These are phyloP conservation scores for Canis aureus DNA, from an alignment of 2,113 vertebrate species.

Conservation along the genomic window DNA sequence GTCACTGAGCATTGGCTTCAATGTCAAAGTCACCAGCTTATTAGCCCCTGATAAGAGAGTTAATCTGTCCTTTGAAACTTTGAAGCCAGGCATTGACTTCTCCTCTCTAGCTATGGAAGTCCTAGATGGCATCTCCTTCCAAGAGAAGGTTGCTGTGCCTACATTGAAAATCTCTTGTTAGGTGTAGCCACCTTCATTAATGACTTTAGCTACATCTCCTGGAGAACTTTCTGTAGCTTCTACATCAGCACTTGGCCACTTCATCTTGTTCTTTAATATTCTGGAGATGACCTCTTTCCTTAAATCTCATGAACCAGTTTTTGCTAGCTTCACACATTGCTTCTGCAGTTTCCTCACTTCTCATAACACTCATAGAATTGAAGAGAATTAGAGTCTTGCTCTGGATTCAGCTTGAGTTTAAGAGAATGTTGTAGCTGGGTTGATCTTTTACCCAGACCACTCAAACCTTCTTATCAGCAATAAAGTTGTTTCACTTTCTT, in stretches of 20 bases:
- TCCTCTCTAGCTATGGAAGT: neutral
- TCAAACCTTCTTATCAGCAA: neutral
- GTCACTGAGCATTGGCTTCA: neutral
- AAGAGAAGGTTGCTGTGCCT: neutral
- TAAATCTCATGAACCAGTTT: neutral
- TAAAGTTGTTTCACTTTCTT: neutral
- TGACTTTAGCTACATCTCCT: neutral
- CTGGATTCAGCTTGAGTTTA: neutral
- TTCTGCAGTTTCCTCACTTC: neutral
- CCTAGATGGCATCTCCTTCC: neutral
- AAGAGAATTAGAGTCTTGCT: neutral
- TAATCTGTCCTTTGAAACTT: neutral
- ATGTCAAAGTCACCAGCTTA: neutral
- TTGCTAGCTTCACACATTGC: neutral
- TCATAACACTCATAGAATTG: neutral
- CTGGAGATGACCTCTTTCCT: neutral
- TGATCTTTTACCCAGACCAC: neutral
- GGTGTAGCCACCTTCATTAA: neutral
- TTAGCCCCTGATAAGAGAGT: neutral
- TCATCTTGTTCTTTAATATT: neutral
- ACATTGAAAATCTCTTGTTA: neutral
- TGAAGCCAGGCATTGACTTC: neutral
- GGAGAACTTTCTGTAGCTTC: neutral
- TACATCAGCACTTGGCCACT: neutral
- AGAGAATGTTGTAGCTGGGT: neutral